Conservation (phyloP, 92 coral and sea anemone species). For the Epizoanthus rinbou region DNA sequence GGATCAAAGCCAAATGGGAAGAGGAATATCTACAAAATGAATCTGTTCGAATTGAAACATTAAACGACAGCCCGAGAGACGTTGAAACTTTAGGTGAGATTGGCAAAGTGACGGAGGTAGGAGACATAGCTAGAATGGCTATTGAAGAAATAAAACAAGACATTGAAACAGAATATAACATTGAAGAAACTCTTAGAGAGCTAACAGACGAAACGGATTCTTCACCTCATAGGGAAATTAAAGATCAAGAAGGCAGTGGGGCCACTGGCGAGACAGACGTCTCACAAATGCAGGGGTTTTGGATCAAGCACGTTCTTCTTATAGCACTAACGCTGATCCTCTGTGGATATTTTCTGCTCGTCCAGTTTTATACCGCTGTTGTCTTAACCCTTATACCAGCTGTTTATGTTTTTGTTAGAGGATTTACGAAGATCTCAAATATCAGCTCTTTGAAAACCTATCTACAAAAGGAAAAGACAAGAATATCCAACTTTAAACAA, state of each 20-base stretch:
- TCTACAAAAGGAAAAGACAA: conserved; percentile 11
- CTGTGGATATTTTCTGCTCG: conserved; percentile 1
- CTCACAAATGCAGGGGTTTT: not conserved
- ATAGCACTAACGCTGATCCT: conserved; percentile 1
- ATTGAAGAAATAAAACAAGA: conserved; percentile 54
- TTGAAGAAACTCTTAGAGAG: conserved; percentile 37
- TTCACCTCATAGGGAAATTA: not conserved
- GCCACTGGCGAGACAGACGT: not conserved
- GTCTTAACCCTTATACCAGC: conserved; percentile 2
- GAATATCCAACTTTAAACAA: conserved; percentile 4
- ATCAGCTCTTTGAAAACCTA: not conserved
- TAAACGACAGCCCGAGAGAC: not conserved
- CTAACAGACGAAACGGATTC: conserved; percentile 39
- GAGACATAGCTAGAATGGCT: conserved; percentile 33
- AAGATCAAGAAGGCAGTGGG: conserved; percentile 10
- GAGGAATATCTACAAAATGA: conserved; percentile 42
- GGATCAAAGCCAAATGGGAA: conserved; percentile 50
- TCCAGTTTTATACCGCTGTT: not conserved
- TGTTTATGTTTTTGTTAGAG: conserved; percentile 13
- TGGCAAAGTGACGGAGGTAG: conserved; percentile 4
- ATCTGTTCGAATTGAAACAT: conserved; percentile 26
- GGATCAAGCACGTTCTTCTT: not conserved
- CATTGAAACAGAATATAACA: conserved; percentile 45
- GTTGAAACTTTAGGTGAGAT: conserved; percentile 10
- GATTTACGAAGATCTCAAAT: not conserved